Percentiles rank a stretch among this genome's conserved stretches.
Evolutionary conservation across 2,113 vertebrate species (phyloP).

Genomic region (Phyllopteryx taeniolatus): DNA sequence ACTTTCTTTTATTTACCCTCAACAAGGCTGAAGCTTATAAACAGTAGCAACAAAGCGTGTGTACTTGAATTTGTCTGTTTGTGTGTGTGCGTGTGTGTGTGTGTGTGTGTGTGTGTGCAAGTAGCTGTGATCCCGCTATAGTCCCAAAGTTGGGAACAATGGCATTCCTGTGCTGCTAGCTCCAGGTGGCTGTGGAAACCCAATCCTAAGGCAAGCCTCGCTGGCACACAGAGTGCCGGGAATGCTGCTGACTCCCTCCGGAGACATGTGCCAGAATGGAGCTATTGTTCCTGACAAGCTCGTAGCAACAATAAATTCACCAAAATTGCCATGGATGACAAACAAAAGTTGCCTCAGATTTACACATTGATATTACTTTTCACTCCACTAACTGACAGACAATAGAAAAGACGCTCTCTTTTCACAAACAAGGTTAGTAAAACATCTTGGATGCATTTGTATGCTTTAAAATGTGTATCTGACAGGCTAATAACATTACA

Average conservation of each 20-base stretch:
- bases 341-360: conserved; percentile 3
- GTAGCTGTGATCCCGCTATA: conserved; percentile 52
- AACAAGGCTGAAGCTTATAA: neutral
- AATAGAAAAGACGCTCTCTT: neutral
- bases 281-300: conserved; percentile 68
- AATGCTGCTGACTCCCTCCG: conserved; percentile 67
- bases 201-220: conserved; percentile 69
- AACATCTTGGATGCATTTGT: conserved; percentile 3
- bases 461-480: conserved; percentile 8
- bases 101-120: neutral
- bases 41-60: conserved; percentile 6
- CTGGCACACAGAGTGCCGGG: conserved; percentile 65
- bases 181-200: conserved; percentile 79
- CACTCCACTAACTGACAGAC: neutral
- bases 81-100: conserved; percentile 20
- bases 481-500: conserved; percentile 7
- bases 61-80: conserved; percentile 26
- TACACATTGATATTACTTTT: conserved; percentile 3
- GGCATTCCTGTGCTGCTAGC: conserved; percentile 74
- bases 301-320: conserved; percentile 56
- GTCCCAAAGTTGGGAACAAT: conserved; percentile 69
- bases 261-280: conserved; percentile 68
- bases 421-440: neutral
- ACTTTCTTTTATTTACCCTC: neutral
- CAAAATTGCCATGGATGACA: conserved; percentile 16